Conservation (phyloP, 2,888 invertebrate genomes). For the Pheosia gnoma region DNA sequence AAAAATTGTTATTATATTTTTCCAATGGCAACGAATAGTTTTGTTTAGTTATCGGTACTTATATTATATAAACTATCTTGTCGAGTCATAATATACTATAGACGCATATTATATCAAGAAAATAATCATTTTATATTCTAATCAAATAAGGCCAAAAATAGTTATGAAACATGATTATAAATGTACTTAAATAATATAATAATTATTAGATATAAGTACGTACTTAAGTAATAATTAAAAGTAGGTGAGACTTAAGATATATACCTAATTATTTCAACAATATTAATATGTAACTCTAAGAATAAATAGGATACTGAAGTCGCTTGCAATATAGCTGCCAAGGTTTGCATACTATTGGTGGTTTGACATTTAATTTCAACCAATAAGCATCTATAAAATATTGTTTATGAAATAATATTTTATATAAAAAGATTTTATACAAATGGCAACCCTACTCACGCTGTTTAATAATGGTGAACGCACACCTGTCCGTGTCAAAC, state of each 20-base stretch:
- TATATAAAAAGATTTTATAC: too few relatives aligned
- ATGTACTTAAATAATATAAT: slow-evolving; percentile 19
- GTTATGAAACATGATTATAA: slow-evolving; percentile 13
- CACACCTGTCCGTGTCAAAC: too few relatives aligned
- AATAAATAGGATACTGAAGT: neutral
- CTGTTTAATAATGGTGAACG: too few relatives aligned
- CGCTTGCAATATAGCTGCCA: too few relatives aligned
- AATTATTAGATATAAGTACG: slow-evolving; percentile 17
- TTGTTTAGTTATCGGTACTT: slow-evolving; percentile 8
- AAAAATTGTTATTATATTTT: slow-evolving; percentile 35
- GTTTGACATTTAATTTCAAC: neutral
- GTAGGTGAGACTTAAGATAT: slow-evolving; percentile 8
- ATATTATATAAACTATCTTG: too few relatives aligned
- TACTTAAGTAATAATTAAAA: neutral
- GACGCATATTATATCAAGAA: too few relatives aligned
- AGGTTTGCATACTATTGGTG: neutral
- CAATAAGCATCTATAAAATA: too few relatives aligned
- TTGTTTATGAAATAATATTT: too few relatives aligned
- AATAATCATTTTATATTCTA: slow-evolving; percentile 1
- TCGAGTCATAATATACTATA: neutral
- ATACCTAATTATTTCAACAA: too few relatives aligned
- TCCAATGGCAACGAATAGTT: slow-evolving; percentile 37
- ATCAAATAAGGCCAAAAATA: slow-evolving; percentile 25
- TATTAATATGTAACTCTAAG: slow-evolving; percentile 8
- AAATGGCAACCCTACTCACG: too few relatives aligned